Percentiles rank a stretch among this genome's conserved stretches.
Evolutionary conservation across 2,113 vertebrate genomes (phyloP).

Genomic region (Corythornis cristatus): DNA sequence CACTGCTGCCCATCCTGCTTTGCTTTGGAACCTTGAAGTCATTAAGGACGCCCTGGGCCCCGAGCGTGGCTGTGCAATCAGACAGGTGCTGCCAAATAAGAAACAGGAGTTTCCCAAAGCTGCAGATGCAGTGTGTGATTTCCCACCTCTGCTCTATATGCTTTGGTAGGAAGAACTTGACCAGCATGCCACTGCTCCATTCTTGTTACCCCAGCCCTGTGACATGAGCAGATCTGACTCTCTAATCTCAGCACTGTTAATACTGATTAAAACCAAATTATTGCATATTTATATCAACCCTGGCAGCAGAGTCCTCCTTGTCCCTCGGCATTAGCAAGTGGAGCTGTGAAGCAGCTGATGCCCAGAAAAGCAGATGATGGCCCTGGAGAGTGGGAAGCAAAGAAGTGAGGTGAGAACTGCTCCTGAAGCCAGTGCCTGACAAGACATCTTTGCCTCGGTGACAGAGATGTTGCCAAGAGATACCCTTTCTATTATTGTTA

Average conservation of each 20-base stretch:
- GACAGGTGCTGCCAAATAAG: neutral
- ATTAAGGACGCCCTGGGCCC: neutral
- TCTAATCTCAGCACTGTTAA: slow-evolving; percentile 59
- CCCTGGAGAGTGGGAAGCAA: neutral
- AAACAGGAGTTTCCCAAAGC: neutral
- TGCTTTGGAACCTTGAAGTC: neutral
- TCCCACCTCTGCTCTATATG: neutral
- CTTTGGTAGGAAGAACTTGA: neutral
- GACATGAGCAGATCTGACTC: slow-evolving; percentile 35
- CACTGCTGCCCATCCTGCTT: neutral
- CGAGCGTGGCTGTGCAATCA: neutral
- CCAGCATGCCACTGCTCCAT: neutral
- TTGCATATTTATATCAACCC: slow-evolving; percentile 27
- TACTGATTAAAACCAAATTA: slow-evolving; percentile 54
- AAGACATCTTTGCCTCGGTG: no score
- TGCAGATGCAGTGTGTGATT: neutral
- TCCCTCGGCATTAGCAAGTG: slow-evolving; percentile 49
- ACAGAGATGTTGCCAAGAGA: neutral
- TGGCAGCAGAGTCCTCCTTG: slow-evolving; percentile 34
- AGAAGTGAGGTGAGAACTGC: neutral
- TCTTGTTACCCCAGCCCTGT: neutral
- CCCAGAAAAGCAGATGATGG: neutral
- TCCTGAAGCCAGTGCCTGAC: neutral
- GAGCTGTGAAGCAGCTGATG: slow-evolving; percentile 18
- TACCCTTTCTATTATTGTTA: neutral